Evolutionary conservation across 1,140 invertebrate genomes (phyloP).

Genomic region (Meloidogyne exigua): DNA sequence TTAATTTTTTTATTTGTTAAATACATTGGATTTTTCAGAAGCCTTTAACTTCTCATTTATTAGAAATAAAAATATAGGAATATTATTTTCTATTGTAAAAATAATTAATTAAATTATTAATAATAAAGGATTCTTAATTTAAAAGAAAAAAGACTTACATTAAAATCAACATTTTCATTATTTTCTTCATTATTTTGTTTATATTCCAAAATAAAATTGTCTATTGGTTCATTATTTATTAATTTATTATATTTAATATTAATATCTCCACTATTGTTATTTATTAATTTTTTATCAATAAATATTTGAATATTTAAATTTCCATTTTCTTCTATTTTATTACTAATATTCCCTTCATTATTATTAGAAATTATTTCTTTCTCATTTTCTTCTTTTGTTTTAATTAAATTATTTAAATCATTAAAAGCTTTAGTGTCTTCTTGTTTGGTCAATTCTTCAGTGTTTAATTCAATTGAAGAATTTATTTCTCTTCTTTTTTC

Average conservation of each 20-base stretch:
- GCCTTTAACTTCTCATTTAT: no score
- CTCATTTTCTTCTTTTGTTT: background rate
- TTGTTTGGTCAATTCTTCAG: background rate
- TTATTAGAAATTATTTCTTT: background rate
- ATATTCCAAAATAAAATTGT: background rate
- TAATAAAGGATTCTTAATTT: no score
- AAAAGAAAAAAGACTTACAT: background rate
- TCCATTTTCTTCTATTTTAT: background rate
- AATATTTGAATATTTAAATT: background rate
- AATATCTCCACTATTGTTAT: background rate
- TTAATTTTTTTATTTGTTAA: no score
- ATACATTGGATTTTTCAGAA: no score
- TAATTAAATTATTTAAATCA: background rate
- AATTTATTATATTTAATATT: background rate
- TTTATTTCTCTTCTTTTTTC: background rate
- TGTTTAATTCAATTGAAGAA: background rate
- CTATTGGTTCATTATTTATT: background rate
- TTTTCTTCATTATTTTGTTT: background rate
- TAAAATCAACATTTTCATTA: background rate
- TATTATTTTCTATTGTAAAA: no score
- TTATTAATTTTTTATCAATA: conserved; percentile 7
- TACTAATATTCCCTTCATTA: background rate
- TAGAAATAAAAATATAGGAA: no score
- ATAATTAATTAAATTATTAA: no score
- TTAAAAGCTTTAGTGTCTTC: background rate